Base-by-base conservation (phyloP, 2,888 invertebrate genomes). In the Plutella xylostella region DNA sequence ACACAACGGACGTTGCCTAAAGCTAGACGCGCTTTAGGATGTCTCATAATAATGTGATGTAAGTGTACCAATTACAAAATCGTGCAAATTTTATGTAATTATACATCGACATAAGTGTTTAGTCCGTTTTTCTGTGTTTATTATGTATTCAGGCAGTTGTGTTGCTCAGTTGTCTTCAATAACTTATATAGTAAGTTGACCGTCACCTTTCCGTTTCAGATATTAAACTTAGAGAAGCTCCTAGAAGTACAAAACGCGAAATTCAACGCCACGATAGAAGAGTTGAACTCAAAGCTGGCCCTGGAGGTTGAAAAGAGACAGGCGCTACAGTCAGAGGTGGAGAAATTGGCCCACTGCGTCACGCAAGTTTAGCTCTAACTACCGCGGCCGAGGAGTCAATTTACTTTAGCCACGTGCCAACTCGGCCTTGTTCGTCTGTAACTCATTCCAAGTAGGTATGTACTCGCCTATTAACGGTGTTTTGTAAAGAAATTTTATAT, bases 341-440 rank as follows among this genome's bases (percentile, higher is more conserved):
- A 90, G 54, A 91, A 90, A 68, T 79, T 91, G 48, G 87, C 88
- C 51, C 88, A 89, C 55, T 89, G 89, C 61, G 89, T 90, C 59
- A 89, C 90, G 62, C 90, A 90, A 72, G 91, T 91, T 69, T 90
- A 86, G 71, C 56, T 49, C 50, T 55, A 55, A 45, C 51, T 37
- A 33, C 45, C 46, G 55, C 54, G 53, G 51, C 51, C 49, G 19
- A 42, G 31, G 52, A 45, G 49, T 46, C 55, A 45, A 48, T 47
- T 33, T 45, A 51, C 45, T 12, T n/a, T 12, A 31, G 42, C 11
- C n/a, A 22, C 12, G 39, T 12, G 18, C 37, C 17, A 37, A 37
- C 37, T 18, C 37, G 37, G 15, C n/a, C n/a, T n/a, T 28, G 11
- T 28, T 28, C n/a, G n/a, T n/a, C n/a, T 28, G 9, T 28, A 28